A percentile compares a stretch with the other conserved stretches of the same genome.
Evolutionary conservation across 2,888 invertebrate species (phyloP).

Genomic region (Nyleta sp.): DNA sequence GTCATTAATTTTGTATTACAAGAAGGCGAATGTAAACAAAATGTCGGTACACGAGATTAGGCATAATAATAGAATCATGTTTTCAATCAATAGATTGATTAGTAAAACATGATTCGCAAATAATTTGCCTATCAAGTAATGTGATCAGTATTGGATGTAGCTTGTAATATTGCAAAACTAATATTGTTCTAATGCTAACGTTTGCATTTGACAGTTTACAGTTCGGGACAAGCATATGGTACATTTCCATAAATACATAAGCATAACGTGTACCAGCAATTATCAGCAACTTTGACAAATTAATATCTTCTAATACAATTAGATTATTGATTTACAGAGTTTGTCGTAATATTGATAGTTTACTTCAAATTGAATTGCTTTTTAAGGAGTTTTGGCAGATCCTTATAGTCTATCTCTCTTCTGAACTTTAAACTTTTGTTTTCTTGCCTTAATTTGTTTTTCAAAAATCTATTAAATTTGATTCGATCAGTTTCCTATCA

Average conservation of each 20-base stretch:
- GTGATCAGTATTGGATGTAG: slow-evolving; percentile 12
- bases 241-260: slow-evolving; percentile 11
- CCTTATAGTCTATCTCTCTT: no score
- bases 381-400: no score
- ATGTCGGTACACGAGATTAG: not conserved
- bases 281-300: slow-evolving; percentile 5
- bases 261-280: not conserved
- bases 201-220: slow-evolving; percentile 10
- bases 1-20: not conserved
- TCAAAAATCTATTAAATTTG: no score
- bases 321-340: no score
- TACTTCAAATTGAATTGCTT: no score
- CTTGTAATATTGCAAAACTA: slow-evolving; percentile 11
- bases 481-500: no score
- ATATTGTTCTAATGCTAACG: slow-evolving; percentile 20
- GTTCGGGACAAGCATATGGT: slow-evolving; percentile 10
- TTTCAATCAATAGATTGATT: not conserved
- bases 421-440: no score
- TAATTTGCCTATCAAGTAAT: slow-evolving; percentile 16
- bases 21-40: not conserved
- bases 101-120: not conserved
- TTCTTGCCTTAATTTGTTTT: no score
- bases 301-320: not conserved
- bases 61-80: not conserved
- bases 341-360: no score